Conservation (phyloP, 1,140 invertebrate species). For the Diabrotica virgifera region DNA sequence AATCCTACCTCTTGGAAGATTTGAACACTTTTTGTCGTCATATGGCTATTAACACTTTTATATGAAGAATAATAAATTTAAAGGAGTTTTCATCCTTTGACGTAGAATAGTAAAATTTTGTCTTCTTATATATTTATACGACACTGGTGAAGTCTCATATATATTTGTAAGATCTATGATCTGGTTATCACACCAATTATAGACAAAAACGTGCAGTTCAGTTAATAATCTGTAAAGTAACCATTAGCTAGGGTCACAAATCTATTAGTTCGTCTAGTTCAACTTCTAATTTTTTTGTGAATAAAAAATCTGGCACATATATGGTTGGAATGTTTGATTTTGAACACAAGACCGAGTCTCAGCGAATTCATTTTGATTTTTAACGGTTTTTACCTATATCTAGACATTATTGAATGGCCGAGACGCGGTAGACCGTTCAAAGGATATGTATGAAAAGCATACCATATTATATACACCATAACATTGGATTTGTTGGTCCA, state of each 20-base stretch:
- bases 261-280: slow-evolving; percentile 36
- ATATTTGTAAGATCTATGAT: too few species aligned
- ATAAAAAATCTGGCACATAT: slow-evolving; percentile 53
- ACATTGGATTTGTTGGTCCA: slow-evolving; percentile 49
- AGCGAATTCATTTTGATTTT: slow-evolving; percentile 35
- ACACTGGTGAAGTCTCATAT: too few species aligned
- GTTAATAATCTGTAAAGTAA: slow-evolving; percentile 7
- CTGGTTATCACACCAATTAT: too few species aligned
- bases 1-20: too few species aligned
- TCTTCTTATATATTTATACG: too few species aligned
- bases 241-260: slow-evolving; percentile 34
- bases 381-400: background rate
- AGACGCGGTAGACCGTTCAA: slow-evolving; percentile 32
- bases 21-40: too few species aligned
- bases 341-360: slow-evolving; percentile 30
- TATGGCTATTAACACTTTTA: too few species aligned
- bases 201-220: too few species aligned
- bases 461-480: slow-evolving; percentile 48
- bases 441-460: slow-evolving; percentile 51
- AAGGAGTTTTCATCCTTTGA: too few species aligned
- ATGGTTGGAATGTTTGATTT: slow-evolving; percentile 52
- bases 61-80: too few species aligned
- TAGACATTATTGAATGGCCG: background rate
- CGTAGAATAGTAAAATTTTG: too few species aligned
- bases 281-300: slow-evolving; percentile 43